A percentile compares a stretch with the other conserved stretches of the same genome.
Conservation (phyloP, 2,888 invertebrate species). For the Tridacna crocea region DNA sequence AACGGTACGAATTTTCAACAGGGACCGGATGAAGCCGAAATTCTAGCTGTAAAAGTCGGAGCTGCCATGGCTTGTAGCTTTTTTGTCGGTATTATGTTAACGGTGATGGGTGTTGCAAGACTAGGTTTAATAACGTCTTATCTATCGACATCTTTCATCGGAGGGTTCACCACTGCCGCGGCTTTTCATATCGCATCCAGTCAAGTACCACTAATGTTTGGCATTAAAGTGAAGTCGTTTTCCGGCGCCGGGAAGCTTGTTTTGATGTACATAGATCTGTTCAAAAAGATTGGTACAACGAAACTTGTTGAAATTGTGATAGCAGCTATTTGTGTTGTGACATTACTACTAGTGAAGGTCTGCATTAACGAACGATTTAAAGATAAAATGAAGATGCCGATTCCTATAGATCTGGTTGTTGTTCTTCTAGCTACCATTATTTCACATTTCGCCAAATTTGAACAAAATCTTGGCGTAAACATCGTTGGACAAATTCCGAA, state of each 20-base stretch:
- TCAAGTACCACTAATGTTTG: slow-evolving; percentile 66
- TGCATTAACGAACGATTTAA: slow-evolving; percentile 74
- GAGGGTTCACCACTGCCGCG: slow-evolving; percentile 73
- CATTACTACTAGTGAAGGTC: slow-evolving; percentile 86
- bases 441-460: slow-evolving; percentile 71
- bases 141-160: slow-evolving; percentile 70
- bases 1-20: slow-evolving; percentile 7
- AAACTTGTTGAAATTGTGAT: slow-evolving; percentile 89
- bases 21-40: slow-evolving; percentile 41
- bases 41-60: slow-evolving; percentile 41
- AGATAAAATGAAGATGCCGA: slow-evolving; percentile 73
- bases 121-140: slow-evolving; percentile 73
- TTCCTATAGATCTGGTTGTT: slow-evolving; percentile 81
- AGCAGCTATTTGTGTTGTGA: slow-evolving; percentile 88
- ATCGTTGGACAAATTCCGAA: slow-evolving; percentile 73
- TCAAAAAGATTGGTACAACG: slow-evolving; percentile 86
- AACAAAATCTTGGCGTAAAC: slow-evolving; percentile 54
- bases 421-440: slow-evolving; percentile 72
- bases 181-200: slow-evolving; percentile 70
- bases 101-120: slow-evolving; percentile 64
- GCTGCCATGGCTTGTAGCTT: slow-evolving; percentile 53
- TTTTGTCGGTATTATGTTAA: slow-evolving; percentile 64
- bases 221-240: slow-evolving; percentile 53
- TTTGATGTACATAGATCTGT: slow-evolving; percentile 87
- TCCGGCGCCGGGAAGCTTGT: slow-evolving; percentile 64